Base-by-base conservation (phyloP, 2,113 vertebrate genomes). In the Puntigrus tetrazona region DNA sequence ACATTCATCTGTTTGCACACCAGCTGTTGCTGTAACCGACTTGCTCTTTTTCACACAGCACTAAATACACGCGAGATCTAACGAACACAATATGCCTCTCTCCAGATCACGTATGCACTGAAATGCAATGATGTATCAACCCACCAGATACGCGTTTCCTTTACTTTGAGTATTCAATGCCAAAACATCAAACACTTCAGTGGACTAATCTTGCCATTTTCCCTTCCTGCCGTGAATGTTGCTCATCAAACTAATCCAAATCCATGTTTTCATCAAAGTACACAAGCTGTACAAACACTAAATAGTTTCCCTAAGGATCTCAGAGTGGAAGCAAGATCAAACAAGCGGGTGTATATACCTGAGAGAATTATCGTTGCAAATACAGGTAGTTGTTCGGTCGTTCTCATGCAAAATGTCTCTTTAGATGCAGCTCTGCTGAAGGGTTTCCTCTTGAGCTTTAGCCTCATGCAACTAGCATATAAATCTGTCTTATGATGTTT, bases 1-100 rank as follows among this genome's bases (percentile, higher is more conserved):
- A 70, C 61, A 43, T 78, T 81, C 65, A 50, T 59, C 80, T 82
- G 74, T 78, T 59, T 78, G 50, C 52, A 59, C 43, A 36, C 50
- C 85, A 82, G 80, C 85, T 72, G 80, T 55, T 83, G 36, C 59
- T 41, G 63, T 5, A 38, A 72, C 59, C 31, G 4, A 36, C 9
- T 34, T 34, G 31, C 13, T 38, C 25, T 18, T 52, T n/a, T 81
- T 76, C 63, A 13, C 50, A 61, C 31, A 34, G 18, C 29, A 22
- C 25, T 70, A 81, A 81, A 22, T 50, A 81, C 63, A 67, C 38
- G 22, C 29, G 18, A 69, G 18, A 36, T 43, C 22, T 50, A 81
- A 22, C 14, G 9, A 16, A 65, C 78, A 50, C 79, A 50, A 69
- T 52, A 36, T 50, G 38, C 10, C 55, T 41, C 36, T 45, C 36